Evolutionary conservation across 2,113 vertebrate species (phyloP).

Genomic region (Trinectes maculatus): DNA sequence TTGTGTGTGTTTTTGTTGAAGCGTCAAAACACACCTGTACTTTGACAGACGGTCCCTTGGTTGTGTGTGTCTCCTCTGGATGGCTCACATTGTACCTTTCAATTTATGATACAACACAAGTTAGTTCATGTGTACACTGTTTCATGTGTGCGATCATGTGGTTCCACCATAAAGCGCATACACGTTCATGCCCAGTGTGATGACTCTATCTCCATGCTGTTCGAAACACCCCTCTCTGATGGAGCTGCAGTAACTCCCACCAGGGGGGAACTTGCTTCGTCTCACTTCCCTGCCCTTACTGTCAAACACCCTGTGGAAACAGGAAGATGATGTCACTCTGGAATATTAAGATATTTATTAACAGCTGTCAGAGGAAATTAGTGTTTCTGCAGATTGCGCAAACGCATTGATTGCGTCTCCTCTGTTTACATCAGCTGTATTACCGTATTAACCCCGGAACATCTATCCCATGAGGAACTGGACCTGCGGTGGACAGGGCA

Average conservation of each 20-base stretch:
- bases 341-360: neutral
- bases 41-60: slow-evolving; percentile 80
- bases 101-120: slow-evolving; percentile 16
- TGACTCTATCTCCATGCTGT: slow-evolving; percentile 89
- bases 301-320: slow-evolving; percentile 83
- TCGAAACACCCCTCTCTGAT: slow-evolving; percentile 88
- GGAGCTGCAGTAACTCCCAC: slow-evolving; percentile 83
- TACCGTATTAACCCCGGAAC: slow-evolving; percentile 94
- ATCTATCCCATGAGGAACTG: slow-evolving; percentile 88
- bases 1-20: neutral
- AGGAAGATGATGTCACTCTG: slow-evolving; percentile 24
- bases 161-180: slow-evolving; percentile 67
- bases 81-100: slow-evolving; percentile 86
- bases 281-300: slow-evolving; percentile 83
- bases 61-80: slow-evolving; percentile 83
- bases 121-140: neutral
- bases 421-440: neutral
- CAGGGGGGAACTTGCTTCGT: slow-evolving; percentile 81
- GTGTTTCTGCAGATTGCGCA: neutral
- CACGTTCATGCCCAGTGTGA: slow-evolving; percentile 92
- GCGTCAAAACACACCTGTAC: slow-evolving; percentile 70
- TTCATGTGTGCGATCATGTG: neutral
- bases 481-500: slow-evolving; percentile 84
- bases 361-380: neutral
- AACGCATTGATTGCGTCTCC: neutral